Conservation (phyloP, 2,888 invertebrate species). For the Tigriopus californicus region DNA sequence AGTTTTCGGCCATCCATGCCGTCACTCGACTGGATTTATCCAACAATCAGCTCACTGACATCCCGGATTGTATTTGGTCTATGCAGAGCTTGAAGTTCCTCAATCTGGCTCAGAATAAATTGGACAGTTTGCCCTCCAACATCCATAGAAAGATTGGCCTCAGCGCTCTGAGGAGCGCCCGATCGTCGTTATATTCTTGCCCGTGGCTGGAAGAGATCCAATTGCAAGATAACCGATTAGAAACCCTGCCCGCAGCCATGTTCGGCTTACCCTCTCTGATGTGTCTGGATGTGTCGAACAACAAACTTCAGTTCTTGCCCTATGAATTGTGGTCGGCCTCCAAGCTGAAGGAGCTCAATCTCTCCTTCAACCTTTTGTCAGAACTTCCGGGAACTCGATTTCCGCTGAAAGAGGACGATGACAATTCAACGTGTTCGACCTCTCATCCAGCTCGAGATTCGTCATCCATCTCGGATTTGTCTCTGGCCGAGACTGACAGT, state of each 20-base stretch:
- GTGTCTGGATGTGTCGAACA: conserved; percentile 79
- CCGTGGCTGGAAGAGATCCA: conserved; percentile 74
- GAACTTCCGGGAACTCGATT: conserved; percentile 38
- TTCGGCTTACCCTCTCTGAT: conserved; percentile 57
- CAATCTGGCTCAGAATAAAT: conserved; percentile 72
- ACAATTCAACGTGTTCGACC: conserved; percentile 25
- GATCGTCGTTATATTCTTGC: conserved; percentile 27
- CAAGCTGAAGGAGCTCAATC: conserved; percentile 65
- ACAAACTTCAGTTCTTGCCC: conserved; percentile 65
- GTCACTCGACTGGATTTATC: conserved; percentile 85
- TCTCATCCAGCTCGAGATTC: too few relatives aligned
- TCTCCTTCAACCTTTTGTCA: conserved; percentile 64
- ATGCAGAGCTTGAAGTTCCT: conserved; percentile 60
- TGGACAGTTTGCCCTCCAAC: conserved; percentile 42
- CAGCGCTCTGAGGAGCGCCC: too few relatives aligned
- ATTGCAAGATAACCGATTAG: conserved; percentile 67
- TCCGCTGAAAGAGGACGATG: conserved; percentile 16
- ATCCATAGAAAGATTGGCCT: too few relatives aligned
- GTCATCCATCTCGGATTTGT: background rate
- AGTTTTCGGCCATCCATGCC: conserved; percentile 57
- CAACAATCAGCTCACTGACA: conserved; percentile 54
- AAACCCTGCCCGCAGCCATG: conserved; percentile 55
- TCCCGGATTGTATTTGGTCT: conserved; percentile 66
- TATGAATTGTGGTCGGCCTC: conserved; percentile 68
- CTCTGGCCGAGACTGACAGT: background rate